A percentile compares a stretch with the other conserved stretches of the same genome.
These are phyloP conservation scores for Sinohyriopsis cumingii DNA, from an alignment of 2,888 invertebrate genomes.

Conservation along the genomic window DNA sequence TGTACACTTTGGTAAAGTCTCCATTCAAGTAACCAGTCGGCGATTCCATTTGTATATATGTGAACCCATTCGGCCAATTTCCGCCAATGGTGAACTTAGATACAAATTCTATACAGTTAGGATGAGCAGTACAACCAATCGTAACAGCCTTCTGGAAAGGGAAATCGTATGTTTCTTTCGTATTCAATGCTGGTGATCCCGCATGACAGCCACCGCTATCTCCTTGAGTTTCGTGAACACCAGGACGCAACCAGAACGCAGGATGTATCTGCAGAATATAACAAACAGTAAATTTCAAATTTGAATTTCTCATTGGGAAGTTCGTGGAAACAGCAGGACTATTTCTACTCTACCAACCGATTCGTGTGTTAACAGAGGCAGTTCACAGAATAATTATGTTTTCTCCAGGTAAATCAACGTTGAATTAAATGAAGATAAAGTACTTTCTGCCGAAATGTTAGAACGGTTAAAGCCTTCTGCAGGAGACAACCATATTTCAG, in stretches of 20 bases:
- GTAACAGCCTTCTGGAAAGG: constrained; percentile 32
- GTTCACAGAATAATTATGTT: no score
- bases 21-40: constrained; percentile 34
- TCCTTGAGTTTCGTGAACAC: constrained; percentile 8
- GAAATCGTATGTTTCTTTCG: constrained; percentile 20
- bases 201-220: constrained; percentile 4
- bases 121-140: constrained; percentile 27
- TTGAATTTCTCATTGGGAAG: no score
- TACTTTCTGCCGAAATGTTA: no score
- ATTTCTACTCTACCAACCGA: no score
- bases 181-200: constrained; percentile 22
- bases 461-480: no score
- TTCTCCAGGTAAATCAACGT: no score
- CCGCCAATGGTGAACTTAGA: constrained; percentile 35
- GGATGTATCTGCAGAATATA: constrained; percentile 22
- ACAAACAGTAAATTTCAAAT: neutral
- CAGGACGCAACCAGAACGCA: constrained; percentile 29
- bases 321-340: no score
- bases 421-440: no score
- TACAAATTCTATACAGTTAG: constrained; percentile 24
- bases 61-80: constrained; percentile 26
- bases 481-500: no score
- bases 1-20: constrained; percentile 22
- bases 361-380: no score
- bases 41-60: constrained; percentile 27